These are phyloP conservation scores for Lepidotrigona ventralis DNA, from an alignment of 1,140 invertebrate genomes.

Conservation along the genomic window DNA sequence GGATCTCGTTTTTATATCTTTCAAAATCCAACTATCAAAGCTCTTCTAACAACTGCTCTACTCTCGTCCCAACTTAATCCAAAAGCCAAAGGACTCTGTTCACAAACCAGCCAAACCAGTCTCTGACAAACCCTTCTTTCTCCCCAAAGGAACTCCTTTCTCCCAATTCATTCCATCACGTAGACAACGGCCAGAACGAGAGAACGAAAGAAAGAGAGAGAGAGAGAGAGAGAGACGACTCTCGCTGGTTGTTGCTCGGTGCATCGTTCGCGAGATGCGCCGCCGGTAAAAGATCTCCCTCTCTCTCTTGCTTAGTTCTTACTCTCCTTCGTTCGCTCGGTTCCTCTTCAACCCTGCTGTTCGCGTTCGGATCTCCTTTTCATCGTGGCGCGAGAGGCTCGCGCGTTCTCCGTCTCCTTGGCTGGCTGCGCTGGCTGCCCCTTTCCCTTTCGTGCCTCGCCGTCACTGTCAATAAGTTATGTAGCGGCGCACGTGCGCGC, in stretches of 20 bases:
- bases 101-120: not conserved
- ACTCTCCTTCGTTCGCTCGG: not conserved
- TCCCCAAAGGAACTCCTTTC: slow-evolving; percentile 21
- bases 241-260: not conserved
- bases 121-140: not conserved
- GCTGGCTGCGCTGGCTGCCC: not conserved
- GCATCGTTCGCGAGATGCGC: slow-evolving; percentile 17
- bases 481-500: slow-evolving; percentile 59
- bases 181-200: not conserved
- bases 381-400: not conserved
- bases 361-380: not conserved
- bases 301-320: not conserved
- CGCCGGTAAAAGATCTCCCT: slow-evolving; percentile 21
- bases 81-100: not conserved
- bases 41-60: too few species aligned
- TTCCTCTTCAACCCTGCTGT: not conserved
- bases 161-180: slow-evolving; percentile 35
- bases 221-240: not conserved
- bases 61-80: not conserved
- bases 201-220: not conserved
- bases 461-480: slow-evolving; percentile 58
- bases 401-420: not conserved
- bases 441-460: slow-evolving; percentile 49
- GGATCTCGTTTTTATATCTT: too few species aligned
- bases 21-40: too few species aligned